These are phyloP conservation scores for Cheilosia vulpina DNA, from an alignment of 2,888 invertebrate genomes.

Conservation along the genomic window DNA sequence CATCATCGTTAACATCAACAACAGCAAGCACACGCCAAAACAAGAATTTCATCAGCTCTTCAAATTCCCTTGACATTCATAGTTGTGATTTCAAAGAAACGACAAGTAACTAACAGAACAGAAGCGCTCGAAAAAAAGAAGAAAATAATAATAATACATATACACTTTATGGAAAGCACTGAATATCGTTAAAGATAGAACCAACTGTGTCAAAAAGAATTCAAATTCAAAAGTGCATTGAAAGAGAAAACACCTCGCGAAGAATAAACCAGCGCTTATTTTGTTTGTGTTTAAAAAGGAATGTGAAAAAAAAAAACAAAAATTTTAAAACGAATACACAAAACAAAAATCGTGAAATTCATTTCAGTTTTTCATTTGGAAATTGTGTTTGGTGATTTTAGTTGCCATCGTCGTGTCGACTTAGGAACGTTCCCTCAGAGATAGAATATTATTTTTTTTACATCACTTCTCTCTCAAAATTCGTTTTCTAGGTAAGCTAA, in stretches of 20 bases:
- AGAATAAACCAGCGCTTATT: conserved; percentile 26
- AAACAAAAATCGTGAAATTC: conserved; percentile 43
- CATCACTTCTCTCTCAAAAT: conserved; percentile 17
- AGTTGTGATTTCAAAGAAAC: conserved; percentile 60
- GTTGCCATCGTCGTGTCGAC: conserved; percentile 68
- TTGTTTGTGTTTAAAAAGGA: conserved; percentile 43
- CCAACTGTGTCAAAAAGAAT: conserved; percentile 40
- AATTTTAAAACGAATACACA: conserved; percentile 1
- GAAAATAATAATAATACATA: not conserved
- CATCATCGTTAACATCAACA: conserved; percentile 5
- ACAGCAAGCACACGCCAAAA: not conserved
- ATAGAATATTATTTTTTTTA: conserved; percentile 8
- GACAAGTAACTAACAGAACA: conserved; percentile 16
- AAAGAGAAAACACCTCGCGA: conserved; percentile 62
- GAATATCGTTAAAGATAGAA: conserved; percentile 14
- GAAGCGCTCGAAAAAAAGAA: not conserved
- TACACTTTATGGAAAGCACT: conserved; percentile 5
- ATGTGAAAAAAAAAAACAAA: conserved; percentile 52
- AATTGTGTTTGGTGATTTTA: conserved; percentile 59
- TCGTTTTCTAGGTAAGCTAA: conserved; percentile 53
- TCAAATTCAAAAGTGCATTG: conserved; percentile 69
- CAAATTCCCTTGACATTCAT: conserved; percentile 70
- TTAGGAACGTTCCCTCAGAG: conserved; percentile 43
- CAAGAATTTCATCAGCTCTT: conserved; percentile 67
- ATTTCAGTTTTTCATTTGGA: conserved; percentile 48